A percentile compares a stretch with the other conserved stretches of the same genome.
Evolutionary conservation across 2,113 vertebrate genomes (phyloP).

Genomic region (Isichthys henryi): DNA sequence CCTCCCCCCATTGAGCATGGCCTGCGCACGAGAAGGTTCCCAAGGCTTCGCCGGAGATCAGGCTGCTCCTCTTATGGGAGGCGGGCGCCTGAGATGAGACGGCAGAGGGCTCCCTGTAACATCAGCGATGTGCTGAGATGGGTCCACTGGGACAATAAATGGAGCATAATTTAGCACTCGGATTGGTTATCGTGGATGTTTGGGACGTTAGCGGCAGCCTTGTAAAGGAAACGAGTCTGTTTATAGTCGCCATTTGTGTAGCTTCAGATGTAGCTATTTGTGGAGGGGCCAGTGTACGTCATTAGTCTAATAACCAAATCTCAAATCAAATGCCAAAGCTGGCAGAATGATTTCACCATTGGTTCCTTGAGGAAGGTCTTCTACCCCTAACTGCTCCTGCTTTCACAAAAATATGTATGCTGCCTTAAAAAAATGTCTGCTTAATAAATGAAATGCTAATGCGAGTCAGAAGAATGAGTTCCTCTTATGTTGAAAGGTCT

Average conservation of each 20-base stretch:
- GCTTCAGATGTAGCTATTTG: not conserved
- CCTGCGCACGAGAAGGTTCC: constrained; percentile 31
- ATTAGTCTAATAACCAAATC: not conserved
- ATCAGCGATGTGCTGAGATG: not conserved
- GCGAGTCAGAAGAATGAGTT: not conserved
- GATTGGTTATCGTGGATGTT: not conserved
- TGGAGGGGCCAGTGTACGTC: not conserved
- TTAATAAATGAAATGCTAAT: not conserved
- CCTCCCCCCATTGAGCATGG: constrained; percentile 31
- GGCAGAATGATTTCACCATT: not conserved
- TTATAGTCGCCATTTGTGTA: not conserved
- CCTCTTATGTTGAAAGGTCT: not conserved
- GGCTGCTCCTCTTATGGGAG: not conserved
- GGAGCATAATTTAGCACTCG: not conserved
- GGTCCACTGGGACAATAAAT: not conserved
- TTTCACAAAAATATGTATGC: not conserved
- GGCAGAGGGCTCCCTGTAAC: not conserved
- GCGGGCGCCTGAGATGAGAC: not conserved
- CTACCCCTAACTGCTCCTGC: not conserved
- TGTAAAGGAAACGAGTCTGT: not conserved
- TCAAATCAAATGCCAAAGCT: not conserved
- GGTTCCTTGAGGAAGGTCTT: not conserved
- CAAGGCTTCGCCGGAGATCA: not conserved
- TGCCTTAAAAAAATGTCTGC: not conserved
- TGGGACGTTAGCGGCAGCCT: not conserved